A percentile compares a stretch with the other conserved stretches of the same genome.
These are phyloP conservation scores for Beaufortia kweichowensis DNA, from an alignment of 2,113 vertebrate genomes.

Conservation along the genomic window DNA sequence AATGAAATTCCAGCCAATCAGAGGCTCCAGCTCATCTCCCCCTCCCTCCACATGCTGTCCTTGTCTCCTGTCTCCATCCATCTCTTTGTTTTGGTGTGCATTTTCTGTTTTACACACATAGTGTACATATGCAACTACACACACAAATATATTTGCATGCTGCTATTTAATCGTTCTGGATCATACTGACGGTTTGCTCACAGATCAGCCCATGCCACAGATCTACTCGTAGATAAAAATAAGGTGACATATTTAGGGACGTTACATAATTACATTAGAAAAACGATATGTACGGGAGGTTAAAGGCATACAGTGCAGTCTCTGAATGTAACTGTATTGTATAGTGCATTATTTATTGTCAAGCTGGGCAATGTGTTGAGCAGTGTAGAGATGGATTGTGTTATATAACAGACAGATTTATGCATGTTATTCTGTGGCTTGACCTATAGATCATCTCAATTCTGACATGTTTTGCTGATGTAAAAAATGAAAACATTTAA, in stretches of 20 bases:
- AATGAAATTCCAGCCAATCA: conserved; percentile 72
- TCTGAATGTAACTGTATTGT: not conserved
- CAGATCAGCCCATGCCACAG: not conserved
- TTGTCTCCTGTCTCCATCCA: conserved; percentile 39
- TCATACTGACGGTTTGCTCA: not conserved
- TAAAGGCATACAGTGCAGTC: not conserved
- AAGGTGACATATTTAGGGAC: not conserved
- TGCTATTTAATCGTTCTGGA: conserved; percentile 9
- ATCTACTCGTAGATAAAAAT: not conserved
- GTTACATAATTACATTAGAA: not conserved
- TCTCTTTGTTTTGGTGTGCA: conserved; percentile 29
- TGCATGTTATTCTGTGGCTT: conserved; percentile 39
- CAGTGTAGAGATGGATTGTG: not conserved
- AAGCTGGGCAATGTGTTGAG: not conserved
- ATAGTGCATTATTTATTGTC: conserved; percentile 20
- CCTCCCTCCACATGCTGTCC: conserved; percentile 19
- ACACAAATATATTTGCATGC: conserved; percentile 27
- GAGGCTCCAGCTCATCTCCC: conserved; percentile 44
- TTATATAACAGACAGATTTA: conserved; percentile 63
- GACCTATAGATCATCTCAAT: conserved; percentile 64
- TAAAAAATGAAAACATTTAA: too few relatives aligned
- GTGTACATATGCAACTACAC: conserved; percentile 52
- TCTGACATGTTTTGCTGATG: conserved; percentile 41
- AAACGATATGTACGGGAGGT: not conserved
- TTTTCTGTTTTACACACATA: conserved; percentile 14